Evolutionary conservation across 2,888 invertebrate genomes (phyloP), one percentile per base, ranked within the genome.

Genomic region (Euproctis similis): DNA sequence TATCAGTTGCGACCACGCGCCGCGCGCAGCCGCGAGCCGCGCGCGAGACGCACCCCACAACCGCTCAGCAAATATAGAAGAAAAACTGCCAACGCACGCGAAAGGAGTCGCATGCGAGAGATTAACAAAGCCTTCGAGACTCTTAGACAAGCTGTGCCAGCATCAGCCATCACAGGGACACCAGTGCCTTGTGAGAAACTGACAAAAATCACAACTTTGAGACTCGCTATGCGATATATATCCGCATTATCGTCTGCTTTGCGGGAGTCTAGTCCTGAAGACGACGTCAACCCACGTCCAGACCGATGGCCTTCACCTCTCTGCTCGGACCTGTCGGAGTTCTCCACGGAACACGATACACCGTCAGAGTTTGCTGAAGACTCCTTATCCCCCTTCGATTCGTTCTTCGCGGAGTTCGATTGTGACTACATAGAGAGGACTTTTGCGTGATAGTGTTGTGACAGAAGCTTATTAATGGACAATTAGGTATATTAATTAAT

Each of bases 81-180:
- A 51, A 93, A 94, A 85, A 95, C 95, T 1, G 96, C 96, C 8
- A 96, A 96, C 77, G 94, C 95, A 0, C 77, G 96, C 14, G 96
- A 96, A 59, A 74, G 96, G 16, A 91, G 90, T 44, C 87, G 96
- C 31, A 96, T 96, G 95, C 86, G 92, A 26, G 95, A 95, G 66
- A 95, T 96, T 50, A 96, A 96, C 76, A 87, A 89, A 36, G 96
- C 95, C 1, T 96, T 96, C 71, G 95, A 95, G 62, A 87, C 90
- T 1, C 82, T 96, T 5, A 86, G 94, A 12, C 86, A 88, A 8
- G 92, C 91, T 12, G 91, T 96, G 7, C 96, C 96, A 4, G 81
- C 82, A 0, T 65, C 87, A 8, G 85, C 86, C 36, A 74, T 80
- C 51, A 85, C 87, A 4, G 86, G 87, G 27, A 62, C 72, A 1